Conservation (phyloP, 2,797 vertebrate species). For the Cossypha polioptera region DNA sequence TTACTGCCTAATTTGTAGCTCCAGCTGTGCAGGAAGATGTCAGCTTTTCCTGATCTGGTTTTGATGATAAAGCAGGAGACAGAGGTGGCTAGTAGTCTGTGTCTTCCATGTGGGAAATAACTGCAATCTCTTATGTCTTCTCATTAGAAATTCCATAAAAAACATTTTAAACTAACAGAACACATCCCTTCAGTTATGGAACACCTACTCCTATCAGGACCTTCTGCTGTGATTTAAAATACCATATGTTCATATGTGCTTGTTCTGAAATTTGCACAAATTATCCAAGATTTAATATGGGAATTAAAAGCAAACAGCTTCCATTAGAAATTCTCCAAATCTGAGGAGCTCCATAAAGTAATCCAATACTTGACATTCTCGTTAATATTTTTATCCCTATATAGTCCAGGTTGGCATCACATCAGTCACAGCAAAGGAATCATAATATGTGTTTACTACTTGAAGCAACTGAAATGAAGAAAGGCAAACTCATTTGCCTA, state of each 20-base stretch:
- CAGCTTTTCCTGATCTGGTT: not conserved
- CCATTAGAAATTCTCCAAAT: not conserved
- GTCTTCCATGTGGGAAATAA: not conserved
- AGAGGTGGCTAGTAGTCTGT: not conserved
- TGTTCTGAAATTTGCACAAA: slow-evolving; percentile 16
- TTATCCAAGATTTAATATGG: not conserved
- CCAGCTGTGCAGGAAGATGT: not conserved
- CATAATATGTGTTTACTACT: not conserved
- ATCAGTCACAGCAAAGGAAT: not conserved
- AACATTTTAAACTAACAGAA: not conserved
- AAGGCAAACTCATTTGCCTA: not conserved
- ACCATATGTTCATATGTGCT: not conserved
- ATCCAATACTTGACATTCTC: not conserved
- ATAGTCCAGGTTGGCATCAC: not conserved
- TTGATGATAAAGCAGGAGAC: not conserved
- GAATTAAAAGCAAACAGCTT: not conserved
- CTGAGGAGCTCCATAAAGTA: not conserved
- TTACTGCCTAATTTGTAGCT: slow-evolving; percentile 17
- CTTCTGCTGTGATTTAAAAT: slow-evolving; percentile 35
- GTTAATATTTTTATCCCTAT: not conserved
- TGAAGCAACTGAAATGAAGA: not conserved
- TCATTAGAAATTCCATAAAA: slow-evolving; percentile 9
- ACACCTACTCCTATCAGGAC: slow-evolving; percentile 5
- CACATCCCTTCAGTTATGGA: not conserved
- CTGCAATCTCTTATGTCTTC: not conserved